phyloP scores from a whole-genome alignment of 2,113 vertebrate species.

The Myocastor coypus region DNA sequence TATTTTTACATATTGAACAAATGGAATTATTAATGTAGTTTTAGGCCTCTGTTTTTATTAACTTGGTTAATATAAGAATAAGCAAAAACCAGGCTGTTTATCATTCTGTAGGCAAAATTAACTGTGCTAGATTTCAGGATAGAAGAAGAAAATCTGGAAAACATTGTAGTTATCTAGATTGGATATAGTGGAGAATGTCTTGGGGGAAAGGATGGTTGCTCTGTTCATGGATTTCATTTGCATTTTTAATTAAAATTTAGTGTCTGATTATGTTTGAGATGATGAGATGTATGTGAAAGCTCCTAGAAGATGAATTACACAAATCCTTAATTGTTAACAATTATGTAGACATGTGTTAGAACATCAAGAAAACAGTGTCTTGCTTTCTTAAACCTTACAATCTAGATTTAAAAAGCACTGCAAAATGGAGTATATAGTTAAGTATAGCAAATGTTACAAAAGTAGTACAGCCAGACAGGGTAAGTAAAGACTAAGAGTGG shows the following conservation, averaged over 20 bases:
- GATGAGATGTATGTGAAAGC: not conserved
- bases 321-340: not conserved
- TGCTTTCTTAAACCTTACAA: not conserved
- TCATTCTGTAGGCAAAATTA: not conserved
- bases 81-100: not conserved
- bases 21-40: not conserved
- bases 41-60: slow-evolving; percentile 18
- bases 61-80: slow-evolving; percentile 1
- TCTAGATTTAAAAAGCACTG: not conserved
- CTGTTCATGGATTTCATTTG: not conserved
- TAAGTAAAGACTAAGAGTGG: not conserved
- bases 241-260: not conserved
- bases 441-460: not conserved
- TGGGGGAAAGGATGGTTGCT: not conserved
- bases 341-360: not conserved
- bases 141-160: not conserved
- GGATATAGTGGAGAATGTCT: not conserved
- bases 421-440: not conserved
- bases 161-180: not conserved
- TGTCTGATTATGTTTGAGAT: not conserved
- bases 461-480: not conserved
- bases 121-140: not conserved
- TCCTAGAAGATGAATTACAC: not conserved
- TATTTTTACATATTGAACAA: not conserved
- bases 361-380: not conserved